Percentiles rank a stretch among this genome's conserved stretches.
phyloP scores from a whole-genome alignment of 2,113 vertebrate genomes.

The Taurulus bubalis region DNA sequence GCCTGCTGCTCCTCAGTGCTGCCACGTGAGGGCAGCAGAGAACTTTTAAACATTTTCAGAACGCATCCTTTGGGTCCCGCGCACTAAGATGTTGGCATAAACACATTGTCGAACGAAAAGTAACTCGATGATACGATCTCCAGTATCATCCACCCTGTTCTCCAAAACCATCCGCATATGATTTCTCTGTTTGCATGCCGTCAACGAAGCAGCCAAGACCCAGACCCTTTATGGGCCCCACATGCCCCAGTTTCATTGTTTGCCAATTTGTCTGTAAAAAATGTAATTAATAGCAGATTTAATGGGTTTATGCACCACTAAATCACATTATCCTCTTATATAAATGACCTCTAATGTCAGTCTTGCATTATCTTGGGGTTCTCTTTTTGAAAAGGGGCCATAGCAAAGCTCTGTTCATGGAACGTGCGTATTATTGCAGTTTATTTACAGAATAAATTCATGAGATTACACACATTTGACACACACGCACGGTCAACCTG shows the following conservation, averaged over 20 bases:
- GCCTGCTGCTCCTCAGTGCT: not conserved
- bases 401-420: not conserved
- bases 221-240: not conserved
- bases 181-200: conserved; percentile 1
- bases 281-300: conserved; percentile 19
- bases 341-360: not conserved
- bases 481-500: not conserved
- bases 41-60: conserved; percentile 18
- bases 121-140: not conserved
- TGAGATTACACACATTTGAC: not conserved
- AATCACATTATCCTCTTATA: not conserved
- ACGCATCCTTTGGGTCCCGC: not conserved
- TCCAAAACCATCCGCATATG: not conserved
- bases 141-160: not conserved
- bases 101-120: not conserved
- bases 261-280: conserved; percentile 12
- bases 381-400: not conserved
- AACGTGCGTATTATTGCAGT: not conserved
- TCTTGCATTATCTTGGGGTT: not conserved
- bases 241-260: conserved; percentile 5
- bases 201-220: not conserved
- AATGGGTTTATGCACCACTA: not conserved
- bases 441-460: not conserved
- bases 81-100: not conserved
- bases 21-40: conserved; percentile 70